Evolutionary conservation across 2,888 invertebrate species (phyloP), one percentile per base, ranked within the genome.

Genomic region (Eilema sororculum): DNA sequence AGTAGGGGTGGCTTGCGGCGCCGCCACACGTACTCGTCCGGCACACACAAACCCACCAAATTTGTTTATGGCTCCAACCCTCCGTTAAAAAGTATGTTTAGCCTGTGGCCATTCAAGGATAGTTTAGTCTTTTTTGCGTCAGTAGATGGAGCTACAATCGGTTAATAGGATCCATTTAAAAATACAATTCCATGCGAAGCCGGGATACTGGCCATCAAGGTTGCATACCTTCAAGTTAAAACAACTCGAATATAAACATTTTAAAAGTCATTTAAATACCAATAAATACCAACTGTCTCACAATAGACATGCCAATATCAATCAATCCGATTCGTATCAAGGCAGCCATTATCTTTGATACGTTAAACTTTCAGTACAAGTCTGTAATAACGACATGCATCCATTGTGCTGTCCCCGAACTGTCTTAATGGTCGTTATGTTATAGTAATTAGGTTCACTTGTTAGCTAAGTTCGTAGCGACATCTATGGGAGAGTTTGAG

Each of bases 321-420:
- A 78, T 82, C 82, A 80, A 78, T 82, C 76, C 73, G 74, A 72
- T 69, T 72, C 30, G 37, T 63, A 74, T 72, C 76, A 41, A 70
- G 64, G 65, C 8, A 46, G 64, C 70, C 72, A 82, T 79, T 79
- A 75, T 69, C 37, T 68, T 68, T 64, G 76, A 76, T 79, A 76
- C 68, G 65, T 58, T 73, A 76, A 77, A 73, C 71, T 77, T 80
- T 82, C 78, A 80, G 77, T 80, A 79, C 77, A 69, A 80, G 69
- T 72, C 68, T 25, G 22, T 37, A 28, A 22, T 77, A 83, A 77
- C 75, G 81, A 76, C 74, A 81, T 74, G 61, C 66, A 41, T 33
- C 79, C 65, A 83, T 81, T 81, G 81, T 81, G 72, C 81, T 83
- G 81, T 83, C 83, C 37, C 62, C 41, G n/a, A 73, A 69, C 81